Conservation (phyloP, 30 jellyfish, hydroid and myxozoan genomes). For the Aurelia sp. region DNA sequence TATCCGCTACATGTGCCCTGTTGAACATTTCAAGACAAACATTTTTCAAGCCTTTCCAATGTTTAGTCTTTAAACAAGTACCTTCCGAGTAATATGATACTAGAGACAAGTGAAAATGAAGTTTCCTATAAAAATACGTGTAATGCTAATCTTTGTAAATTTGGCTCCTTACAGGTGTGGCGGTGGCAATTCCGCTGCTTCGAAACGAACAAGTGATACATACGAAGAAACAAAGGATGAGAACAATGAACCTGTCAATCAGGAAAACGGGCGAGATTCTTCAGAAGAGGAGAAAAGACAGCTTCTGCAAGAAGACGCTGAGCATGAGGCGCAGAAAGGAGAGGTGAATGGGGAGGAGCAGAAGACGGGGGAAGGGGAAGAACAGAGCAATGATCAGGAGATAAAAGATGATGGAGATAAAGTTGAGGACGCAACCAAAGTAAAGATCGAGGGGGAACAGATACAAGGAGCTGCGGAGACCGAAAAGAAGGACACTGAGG, state of each 20-base stretch:
- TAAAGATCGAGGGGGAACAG: too few relatives aligned
- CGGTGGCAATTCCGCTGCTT: constrained; percentile 41
- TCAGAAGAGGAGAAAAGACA: constrained; percentile 9
- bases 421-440: background rate
- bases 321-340: constrained; percentile 25
- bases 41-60: too few relatives aligned
- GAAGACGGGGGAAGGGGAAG: constrained; percentile 32
- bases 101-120: too few relatives aligned
- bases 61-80: too few relatives aligned
- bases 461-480: too few relatives aligned
- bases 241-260: background rate
- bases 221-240: constrained; percentile 31
- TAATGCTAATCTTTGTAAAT: too few relatives aligned
- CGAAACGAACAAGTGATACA: constrained; percentile 21
- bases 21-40: too few relatives aligned
- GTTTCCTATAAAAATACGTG: too few relatives aligned
- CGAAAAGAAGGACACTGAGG: background rate
- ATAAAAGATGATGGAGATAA: background rate
- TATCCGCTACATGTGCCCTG: too few relatives aligned
- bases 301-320: constrained; percentile 8
- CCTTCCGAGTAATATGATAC: too few relatives aligned
- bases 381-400: constrained; percentile 26
- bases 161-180: constrained; percentile 22
- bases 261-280: background rate
- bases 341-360: background rate